A percentile compares a stretch with the other conserved stretches of the same genome.
Evolutionary conservation across 2,797 vertebrate genomes (phyloP).

Genomic region (Helarctos malayanus): DNA sequence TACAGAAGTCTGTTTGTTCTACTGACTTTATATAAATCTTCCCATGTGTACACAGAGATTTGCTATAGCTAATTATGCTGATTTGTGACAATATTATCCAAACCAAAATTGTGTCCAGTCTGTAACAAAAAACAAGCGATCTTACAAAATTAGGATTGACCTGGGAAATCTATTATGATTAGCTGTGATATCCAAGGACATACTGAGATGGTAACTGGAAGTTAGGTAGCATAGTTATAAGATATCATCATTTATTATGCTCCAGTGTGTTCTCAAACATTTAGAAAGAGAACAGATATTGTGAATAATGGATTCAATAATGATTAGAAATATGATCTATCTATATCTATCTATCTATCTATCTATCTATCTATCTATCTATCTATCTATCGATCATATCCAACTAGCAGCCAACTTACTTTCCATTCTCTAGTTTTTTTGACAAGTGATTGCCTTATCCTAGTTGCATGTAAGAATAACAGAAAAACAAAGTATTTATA

Average conservation of each 20-base stretch:
- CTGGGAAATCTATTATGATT: background rate
- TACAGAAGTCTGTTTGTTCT: background rate
- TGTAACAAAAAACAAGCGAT: background rate
- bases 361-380: background rate
- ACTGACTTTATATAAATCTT: background rate
- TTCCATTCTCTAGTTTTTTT: background rate
- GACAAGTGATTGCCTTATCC: background rate
- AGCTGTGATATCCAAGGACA: background rate
- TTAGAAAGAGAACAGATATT: background rate
- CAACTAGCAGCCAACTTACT: background rate
- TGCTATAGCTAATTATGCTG: background rate
- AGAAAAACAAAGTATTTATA: background rate
- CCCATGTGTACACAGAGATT: background rate
- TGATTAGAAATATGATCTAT: background rate
- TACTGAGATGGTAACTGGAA: background rate
- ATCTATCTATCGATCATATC: background rate
- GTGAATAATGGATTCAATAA: background rate
- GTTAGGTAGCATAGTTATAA: background rate
- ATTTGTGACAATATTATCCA: conserved; percentile 7
- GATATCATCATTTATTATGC: background rate
- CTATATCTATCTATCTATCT: background rate
- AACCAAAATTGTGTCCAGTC: background rate
- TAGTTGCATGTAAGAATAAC: background rate
- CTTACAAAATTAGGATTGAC: background rate
- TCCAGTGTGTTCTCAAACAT: background rate